Evolutionary conservation across 2,113 vertebrate species (phyloP), one percentile per base, ranked within the genome.

Genomic region (Leptosomus discolor): DNA sequence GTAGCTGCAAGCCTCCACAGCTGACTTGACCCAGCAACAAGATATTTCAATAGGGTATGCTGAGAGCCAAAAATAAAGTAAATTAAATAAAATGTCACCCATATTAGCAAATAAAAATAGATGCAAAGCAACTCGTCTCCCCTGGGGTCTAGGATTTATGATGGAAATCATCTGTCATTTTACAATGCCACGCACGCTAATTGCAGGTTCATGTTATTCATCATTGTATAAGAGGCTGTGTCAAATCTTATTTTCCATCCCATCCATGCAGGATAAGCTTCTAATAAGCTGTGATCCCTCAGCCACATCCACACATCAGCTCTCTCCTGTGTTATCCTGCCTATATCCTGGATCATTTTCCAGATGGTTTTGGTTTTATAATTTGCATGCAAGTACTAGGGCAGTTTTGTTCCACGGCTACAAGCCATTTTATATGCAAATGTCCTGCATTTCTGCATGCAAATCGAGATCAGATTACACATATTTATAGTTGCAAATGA

Each of bases 211-310:
- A 51, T 30, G 77, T 92, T 96, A 86, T 60, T 94, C 84, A 94
- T 79, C 53, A 7, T 80, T 76, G 29, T 82, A 1, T 76, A 87
- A 94, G 91, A 87, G 80, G 46, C 77, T 68, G 57, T 91, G 92
- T 91, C 91, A 94, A 64, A 71, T 94, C 94, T 92, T 89, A 46
- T 95, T 95, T 94, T 95, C 91, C 74, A 82, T 88, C 70, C 81
- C 57, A 94, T 94, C 70, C 46, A 36, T 65, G 69, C 7, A 46
- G 90, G 77, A 93, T 97, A 91, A 94, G 81, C 81, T 76, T 74
- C 89, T 96, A 79, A 95, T 64, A 73, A 94, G 68, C 69, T 81
- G 34, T 87, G 83, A 92, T 96, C 80, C 65, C 82, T 74, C 53
- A 87, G 76, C 80, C 64, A 37, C 56, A 81, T 91, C 56, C 73